Percentiles rank a stretch among this genome's conserved stretches.
phyloP scores from a whole-genome alignment of 2,113 vertebrate species.

The Rana temporaria region DNA sequence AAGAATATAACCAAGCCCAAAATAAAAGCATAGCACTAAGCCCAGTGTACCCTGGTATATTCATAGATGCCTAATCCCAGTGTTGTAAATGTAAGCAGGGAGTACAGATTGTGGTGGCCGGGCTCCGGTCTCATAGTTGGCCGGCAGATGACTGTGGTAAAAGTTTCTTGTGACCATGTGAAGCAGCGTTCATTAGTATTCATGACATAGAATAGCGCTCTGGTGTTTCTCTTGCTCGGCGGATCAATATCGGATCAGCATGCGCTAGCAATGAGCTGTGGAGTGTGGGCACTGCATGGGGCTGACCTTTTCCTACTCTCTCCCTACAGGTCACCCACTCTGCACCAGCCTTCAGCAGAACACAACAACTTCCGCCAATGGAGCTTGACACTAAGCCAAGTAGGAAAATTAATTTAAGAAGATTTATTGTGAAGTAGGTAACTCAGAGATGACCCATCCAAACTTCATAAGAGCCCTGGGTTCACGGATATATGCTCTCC shows the following conservation, averaged over 20 bases:
- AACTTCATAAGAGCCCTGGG: no score
- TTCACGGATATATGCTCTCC: no score
- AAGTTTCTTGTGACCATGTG: slow-evolving; percentile 62
- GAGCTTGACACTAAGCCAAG: slow-evolving; percentile 9
- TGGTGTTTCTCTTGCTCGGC: slow-evolving; percentile 77
- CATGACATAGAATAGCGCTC: slow-evolving; percentile 68
- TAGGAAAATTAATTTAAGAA: slow-evolving; percentile 17
- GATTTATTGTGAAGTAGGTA: slow-evolving; percentile 18
- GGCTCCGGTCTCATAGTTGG: no score
- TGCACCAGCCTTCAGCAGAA: slow-evolving; percentile 1
- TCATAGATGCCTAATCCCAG: no score
- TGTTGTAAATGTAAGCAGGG: no score
- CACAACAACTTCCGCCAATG: not conserved
- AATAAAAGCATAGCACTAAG: no score
- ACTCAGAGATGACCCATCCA: not conserved
- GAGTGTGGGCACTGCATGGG: slow-evolving; percentile 79
- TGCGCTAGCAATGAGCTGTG: slow-evolving; percentile 80
- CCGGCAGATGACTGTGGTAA: no score
- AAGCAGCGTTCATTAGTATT: slow-evolving; percentile 71
- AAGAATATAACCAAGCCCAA: no score
- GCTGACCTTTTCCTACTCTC: slow-evolving; percentile 83
- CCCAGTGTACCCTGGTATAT: no score
- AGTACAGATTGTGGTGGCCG: no score
- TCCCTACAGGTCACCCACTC: slow-evolving; percentile 80
- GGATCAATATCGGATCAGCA: slow-evolving; percentile 89